Percentiles rank a stretch among this genome's conserved stretches.
These are phyloP conservation scores for Henricia sp. DNA, from an alignment of 53 echinoderm and acorn worm species.

Conservation along the genomic window DNA sequence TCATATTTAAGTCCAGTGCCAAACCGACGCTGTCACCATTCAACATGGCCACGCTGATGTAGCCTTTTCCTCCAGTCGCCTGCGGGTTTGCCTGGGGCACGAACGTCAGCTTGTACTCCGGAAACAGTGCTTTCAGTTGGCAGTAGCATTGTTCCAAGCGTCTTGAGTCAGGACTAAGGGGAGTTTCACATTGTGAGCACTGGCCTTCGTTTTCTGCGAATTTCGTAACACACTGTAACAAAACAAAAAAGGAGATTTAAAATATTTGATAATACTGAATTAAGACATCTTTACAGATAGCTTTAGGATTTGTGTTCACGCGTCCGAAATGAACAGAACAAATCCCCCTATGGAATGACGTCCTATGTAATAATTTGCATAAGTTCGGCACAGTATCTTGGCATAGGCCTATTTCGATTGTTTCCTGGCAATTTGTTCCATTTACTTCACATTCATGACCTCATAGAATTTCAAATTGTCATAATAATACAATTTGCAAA, in stretches of 20 bases:
- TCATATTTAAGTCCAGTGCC: conserved; percentile 14
- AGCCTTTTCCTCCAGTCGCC: background rate
- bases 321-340: no score
- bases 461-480: no score
- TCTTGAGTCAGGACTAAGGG: background rate
- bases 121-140: conserved; percentile 47
- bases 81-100: conserved; percentile 4
- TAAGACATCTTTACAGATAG: no score
- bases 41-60: conserved; percentile 51
- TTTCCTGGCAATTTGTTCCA: no score
- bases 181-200: conserved; percentile 51
- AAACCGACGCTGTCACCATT: conserved; percentile 51
- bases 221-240: conserved; percentile 50
- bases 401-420: no score
- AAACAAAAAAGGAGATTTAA: background rate
- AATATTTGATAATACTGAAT: background rate
- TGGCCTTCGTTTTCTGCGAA: conserved; percentile 15
- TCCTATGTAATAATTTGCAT: no score
- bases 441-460: no score
- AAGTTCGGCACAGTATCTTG: no score
- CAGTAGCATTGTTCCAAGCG: conserved; percentile 39
- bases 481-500: no score
- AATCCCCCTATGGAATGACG: no score
- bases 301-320: no score
- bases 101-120: conserved; percentile 25